Base-by-base conservation (phyloP, 2,797 vertebrate genomes). In the Nannoperca obscura region DNA sequence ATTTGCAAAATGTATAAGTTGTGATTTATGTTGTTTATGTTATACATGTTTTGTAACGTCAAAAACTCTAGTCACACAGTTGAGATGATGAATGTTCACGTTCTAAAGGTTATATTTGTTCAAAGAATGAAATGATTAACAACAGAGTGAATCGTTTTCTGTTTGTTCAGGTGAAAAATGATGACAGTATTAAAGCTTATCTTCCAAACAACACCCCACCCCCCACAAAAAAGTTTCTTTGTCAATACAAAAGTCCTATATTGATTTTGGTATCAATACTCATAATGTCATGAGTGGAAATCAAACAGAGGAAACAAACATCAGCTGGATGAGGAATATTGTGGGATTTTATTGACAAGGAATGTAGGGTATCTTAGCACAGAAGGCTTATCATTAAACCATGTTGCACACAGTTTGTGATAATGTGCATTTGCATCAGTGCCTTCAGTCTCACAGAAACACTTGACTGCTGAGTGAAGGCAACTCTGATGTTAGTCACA, bases 71-170 rank as follows among this genome's bases (percentile, higher is more conserved):
- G 54, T 61, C 59, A 57, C 4, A 22, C 12, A 22, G 36, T 52
- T 47, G 9, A 66, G 57, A 64, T 36, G 24, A 63, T 19, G 32
- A 34, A 12, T 5, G 27, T 22, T 76, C 38, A 42, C 4, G 8
- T 79, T 86, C 63, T 82, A 78, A 90, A 92, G 87, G 88, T 89
- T 86, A 40, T 71, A 74, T 89, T 88, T 91, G 73, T 65, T 72
- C 52, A 74, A 62, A 57, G 62, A 69, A 17, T 76, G 46, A 77
- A 74, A 83, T 78, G 19, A 79, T 79, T 61, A 83, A 71, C 77
- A 80, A 46, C 36, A 32, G 0, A 58, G 22, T 60, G 27, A 50
- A 34, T 57, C 38, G 24, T 79, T 82, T 60, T 62, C 36, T 81
- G 52, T 82, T 71, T 78, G 20, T 32, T 30, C 32, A 58, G 52